Conservation (phyloP, 2,797 vertebrate genomes). For the Coracias cyanogaster region DNA sequence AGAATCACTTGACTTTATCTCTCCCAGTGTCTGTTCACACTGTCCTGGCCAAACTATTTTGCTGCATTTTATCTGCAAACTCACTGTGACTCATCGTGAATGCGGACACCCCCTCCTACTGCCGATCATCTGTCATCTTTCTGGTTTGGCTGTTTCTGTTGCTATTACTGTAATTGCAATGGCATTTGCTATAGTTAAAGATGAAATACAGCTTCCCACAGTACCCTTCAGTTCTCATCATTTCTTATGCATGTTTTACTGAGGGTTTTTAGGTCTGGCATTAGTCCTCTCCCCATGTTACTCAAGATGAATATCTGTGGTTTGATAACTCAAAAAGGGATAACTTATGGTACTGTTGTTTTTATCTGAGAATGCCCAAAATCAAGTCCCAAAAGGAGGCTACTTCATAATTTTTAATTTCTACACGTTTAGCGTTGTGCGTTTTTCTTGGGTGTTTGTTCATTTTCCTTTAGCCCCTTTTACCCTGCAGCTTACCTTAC, state of each 20-base stretch:
- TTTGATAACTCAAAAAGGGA: neutral
- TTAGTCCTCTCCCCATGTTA: neutral
- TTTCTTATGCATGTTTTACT: neutral
- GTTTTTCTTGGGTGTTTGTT: neutral
- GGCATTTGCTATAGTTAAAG: neutral
- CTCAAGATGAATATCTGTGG: neutral
- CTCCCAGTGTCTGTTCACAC: slow-evolving; percentile 55
- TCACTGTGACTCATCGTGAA: slow-evolving; percentile 24
- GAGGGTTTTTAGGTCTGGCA: neutral
- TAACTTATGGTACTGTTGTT: neutral
- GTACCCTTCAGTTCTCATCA: neutral
- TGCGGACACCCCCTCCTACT: neutral
- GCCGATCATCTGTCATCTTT: slow-evolving; percentile 19
- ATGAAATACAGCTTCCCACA: slow-evolving; percentile 36
- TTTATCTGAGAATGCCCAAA: neutral
- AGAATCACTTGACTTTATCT: slow-evolving; percentile 70
- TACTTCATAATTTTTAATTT: neutral
- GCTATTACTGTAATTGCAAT: neutral
- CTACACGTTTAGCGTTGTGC: neutral
- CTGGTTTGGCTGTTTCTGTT: neutral
- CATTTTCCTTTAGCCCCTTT: neutral
- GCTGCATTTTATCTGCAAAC: slow-evolving; percentile 46
- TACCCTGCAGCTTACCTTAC: neutral
- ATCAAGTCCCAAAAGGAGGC: neutral
- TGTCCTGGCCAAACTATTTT: slow-evolving; percentile 58